A percentile compares a stretch with the other conserved stretches of the same genome.
Conservation (phyloP, 1,140 invertebrate genomes). For the Caenorhabditis briggsae region DNA sequence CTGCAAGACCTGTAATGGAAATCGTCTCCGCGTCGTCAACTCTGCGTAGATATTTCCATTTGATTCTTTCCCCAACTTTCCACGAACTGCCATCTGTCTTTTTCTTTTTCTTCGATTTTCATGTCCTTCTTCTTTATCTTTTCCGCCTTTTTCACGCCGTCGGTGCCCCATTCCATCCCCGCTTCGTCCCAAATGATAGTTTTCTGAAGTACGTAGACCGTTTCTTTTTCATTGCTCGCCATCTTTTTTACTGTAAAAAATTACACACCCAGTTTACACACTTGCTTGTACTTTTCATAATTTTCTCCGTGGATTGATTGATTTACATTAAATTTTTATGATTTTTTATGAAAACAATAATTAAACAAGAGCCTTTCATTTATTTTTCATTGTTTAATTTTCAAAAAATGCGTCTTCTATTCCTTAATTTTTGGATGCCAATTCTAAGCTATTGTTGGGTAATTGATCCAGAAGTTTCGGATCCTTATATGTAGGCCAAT, state of each 20-base stretch:
- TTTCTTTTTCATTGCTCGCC: not conserved
- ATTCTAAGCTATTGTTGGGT: not conserved
- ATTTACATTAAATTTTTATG: conserved; percentile 49
- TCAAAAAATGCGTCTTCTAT: not conserved
- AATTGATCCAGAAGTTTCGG: not conserved
- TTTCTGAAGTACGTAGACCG: conserved; percentile 46
- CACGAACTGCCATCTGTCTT: conserved; percentile 16
- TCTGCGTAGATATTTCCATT: not conserved
- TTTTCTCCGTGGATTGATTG: conserved; percentile 49
- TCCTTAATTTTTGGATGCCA: not conserved
- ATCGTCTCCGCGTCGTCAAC: conserved; percentile 52
- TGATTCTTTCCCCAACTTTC: not conserved
- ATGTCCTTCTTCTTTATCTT: not conserved
- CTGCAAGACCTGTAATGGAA: conserved; percentile 91
- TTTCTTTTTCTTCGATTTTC: not conserved
- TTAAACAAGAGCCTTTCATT: conserved; percentile 43
- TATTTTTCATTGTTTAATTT: not conserved
- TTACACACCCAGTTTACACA: not conserved
- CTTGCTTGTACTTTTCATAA: conserved; percentile 16
- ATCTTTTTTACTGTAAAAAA: not conserved
- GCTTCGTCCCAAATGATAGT: conserved; percentile 34
- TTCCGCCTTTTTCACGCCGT: conserved; percentile 52
- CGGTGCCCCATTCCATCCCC: conserved; percentile 51
- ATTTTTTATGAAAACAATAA: not conserved
- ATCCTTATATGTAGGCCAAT: not conserved